Percentiles rank a stretch among this genome's conserved stretches.
These are phyloP conservation scores for Origma solitaria DNA, from an alignment of 2,113 vertebrate species.

Conservation along the genomic window DNA sequence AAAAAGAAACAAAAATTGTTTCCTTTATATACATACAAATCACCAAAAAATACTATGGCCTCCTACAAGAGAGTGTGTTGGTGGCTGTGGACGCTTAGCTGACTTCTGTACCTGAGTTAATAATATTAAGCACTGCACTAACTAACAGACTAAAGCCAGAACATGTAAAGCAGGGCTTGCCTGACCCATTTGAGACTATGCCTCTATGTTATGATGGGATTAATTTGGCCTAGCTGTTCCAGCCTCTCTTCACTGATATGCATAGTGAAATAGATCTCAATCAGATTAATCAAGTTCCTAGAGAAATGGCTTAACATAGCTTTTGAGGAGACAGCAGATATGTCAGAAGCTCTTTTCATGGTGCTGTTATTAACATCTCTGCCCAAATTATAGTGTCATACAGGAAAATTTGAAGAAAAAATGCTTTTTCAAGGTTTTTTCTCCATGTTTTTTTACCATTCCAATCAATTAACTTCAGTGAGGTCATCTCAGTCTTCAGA, in stretches of 20 bases:
- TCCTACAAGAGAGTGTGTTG: not conserved
- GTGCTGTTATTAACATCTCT: not conserved
- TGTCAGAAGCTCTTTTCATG: not conserved
- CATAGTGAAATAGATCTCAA: not conserved
- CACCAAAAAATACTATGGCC: not conserved
- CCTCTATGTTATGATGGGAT: not conserved
- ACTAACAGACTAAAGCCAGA: not conserved
- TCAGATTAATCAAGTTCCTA: not conserved
- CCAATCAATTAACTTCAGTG: not conserved
- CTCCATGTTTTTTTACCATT: not conserved
- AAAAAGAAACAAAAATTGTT: not conserved
- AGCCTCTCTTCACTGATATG: not conserved
- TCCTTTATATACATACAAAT: not conserved
- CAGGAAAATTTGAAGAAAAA: not conserved
- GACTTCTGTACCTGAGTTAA: not conserved
- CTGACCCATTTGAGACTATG: not conserved
- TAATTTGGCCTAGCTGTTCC: not conserved
- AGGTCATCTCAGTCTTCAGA: not conserved
- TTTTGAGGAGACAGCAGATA: not conserved
- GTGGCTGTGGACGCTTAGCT: not conserved
- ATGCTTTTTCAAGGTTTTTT: not conserved
- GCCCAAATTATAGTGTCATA: not conserved
- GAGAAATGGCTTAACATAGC: not conserved
- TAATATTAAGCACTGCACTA: not conserved
- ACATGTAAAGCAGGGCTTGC: not conserved